These are phyloP conservation scores for Nanger granti DNA, from an alignment of 2,113 vertebrate species.

Conservation along the genomic window DNA sequence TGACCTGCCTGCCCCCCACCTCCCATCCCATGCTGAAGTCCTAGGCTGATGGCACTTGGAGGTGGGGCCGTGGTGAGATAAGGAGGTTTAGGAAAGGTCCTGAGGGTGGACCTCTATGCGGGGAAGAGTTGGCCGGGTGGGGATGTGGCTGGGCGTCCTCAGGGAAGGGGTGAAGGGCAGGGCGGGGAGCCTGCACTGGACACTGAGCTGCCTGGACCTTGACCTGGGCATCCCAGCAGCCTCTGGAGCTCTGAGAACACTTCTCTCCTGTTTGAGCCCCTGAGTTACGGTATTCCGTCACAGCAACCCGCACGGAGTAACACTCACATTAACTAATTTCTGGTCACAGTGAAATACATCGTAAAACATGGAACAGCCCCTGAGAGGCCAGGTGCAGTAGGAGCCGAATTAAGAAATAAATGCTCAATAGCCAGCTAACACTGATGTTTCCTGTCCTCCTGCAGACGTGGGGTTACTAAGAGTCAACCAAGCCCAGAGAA, in stretches of 20 bases:
- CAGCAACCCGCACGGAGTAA: rapidly evolving
- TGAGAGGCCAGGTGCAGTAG: rapidly evolving
- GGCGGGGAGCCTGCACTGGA: neutral
- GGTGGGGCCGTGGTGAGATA: rapidly evolving
- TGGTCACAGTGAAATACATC: neutral
- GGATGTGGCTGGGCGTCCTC: rapidly evolving
- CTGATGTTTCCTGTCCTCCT: neutral
- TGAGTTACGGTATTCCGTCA: neutral
- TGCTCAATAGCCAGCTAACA: rapidly evolving
- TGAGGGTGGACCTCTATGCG: rapidly evolving
- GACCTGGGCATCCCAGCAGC: neutral
- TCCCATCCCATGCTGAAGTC: rapidly evolving
- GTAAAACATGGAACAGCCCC: rapidly evolving
- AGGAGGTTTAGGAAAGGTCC: neutral
- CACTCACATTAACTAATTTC: neutral
- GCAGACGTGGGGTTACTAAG: neutral
- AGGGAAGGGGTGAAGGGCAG: too few species aligned
- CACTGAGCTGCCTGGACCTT: rapidly evolving
- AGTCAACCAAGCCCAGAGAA: neutral
- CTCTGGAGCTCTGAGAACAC: neutral
- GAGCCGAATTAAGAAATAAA: neutral
- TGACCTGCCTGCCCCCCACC: rapidly evolving
- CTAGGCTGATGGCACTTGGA: rapidly evolving
- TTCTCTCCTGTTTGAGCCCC: neutral
- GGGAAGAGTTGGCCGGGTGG: neutral